Conservation (phyloP, 2,888 invertebrate genomes). For the Tetranychus piercei region DNA sequence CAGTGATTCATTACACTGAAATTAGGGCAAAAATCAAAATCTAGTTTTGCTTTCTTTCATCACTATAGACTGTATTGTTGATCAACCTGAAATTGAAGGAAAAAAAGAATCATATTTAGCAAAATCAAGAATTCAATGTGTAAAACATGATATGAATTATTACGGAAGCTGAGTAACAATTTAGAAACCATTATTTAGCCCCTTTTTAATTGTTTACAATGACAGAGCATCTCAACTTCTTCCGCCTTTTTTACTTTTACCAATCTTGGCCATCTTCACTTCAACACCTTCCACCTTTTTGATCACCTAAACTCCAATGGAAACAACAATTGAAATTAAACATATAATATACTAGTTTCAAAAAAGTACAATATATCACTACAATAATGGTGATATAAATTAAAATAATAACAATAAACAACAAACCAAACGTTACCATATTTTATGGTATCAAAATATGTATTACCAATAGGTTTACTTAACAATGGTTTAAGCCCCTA, state of each 20-base stretch:
- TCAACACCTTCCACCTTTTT: neutral
- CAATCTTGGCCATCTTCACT: neutral
- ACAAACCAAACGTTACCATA: no score
- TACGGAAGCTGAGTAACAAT: neutral
- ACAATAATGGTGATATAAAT: no score
- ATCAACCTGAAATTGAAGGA: no score
- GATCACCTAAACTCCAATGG: constrained; percentile 2
- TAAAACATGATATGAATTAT: neutral
- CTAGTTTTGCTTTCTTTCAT: no score
- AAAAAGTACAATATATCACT: no score
- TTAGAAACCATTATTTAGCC: neutral
- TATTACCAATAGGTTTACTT: neutral
- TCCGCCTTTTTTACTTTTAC: neutral
- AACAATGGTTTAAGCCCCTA: neutral
- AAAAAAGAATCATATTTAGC: no score
- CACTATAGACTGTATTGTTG: no score
- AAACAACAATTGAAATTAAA: neutral
- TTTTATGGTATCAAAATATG: neutral
- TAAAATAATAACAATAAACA: no score
- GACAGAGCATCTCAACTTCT: neutral
- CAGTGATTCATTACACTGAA: no score
- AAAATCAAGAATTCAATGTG: no score
- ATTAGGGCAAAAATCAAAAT: no score
- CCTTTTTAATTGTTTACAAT: neutral
- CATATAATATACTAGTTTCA: neutral